Percentiles rank a stretch among this genome's conserved stretches.
Evolutionary conservation across 2,113 vertebrate species (phyloP).

Genomic region (Erpornis zantholeuca): DNA sequence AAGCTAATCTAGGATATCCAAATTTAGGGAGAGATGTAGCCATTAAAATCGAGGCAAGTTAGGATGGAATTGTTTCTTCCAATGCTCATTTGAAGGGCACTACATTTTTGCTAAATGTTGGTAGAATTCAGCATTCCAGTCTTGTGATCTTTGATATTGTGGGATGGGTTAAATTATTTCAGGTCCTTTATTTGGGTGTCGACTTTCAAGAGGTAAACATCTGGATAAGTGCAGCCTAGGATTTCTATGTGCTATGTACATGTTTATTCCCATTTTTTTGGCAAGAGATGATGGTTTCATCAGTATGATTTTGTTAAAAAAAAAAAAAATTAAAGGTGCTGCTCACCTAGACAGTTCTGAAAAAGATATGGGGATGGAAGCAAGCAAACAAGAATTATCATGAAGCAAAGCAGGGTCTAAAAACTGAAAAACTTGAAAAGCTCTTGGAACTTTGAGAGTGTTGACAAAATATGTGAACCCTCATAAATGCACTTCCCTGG

Average conservation of each 20-base stretch:
- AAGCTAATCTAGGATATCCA: not conserved
- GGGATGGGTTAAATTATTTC: not conserved
- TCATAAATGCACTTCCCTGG: not conserved
- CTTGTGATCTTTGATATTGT: not conserved
- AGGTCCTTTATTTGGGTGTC: not conserved
- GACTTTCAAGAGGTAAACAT: not conserved
- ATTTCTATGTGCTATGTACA: fast-evolving
- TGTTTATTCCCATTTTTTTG: not conserved
- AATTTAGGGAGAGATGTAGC: not conserved
- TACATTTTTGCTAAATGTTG: not conserved
- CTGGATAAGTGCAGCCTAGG: not conserved
- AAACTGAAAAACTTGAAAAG: not conserved
- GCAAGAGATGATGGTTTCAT: not conserved
- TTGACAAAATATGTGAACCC: not conserved
- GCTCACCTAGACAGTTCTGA: not conserved
- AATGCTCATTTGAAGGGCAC: not conserved
- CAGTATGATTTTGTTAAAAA: not conserved
- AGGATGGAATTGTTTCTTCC: not conserved
- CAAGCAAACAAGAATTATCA: not conserved
- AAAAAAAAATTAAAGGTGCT: not conserved
- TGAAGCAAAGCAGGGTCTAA: not conserved
- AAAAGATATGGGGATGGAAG: not conserved
- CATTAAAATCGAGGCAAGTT: not conserved
- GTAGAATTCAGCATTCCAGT: not conserved
- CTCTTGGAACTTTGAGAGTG: not conserved